These are phyloP conservation scores for Drosophila truncata DNA, from an alignment of 1,140 invertebrate genomes.

Conservation along the genomic window DNA sequence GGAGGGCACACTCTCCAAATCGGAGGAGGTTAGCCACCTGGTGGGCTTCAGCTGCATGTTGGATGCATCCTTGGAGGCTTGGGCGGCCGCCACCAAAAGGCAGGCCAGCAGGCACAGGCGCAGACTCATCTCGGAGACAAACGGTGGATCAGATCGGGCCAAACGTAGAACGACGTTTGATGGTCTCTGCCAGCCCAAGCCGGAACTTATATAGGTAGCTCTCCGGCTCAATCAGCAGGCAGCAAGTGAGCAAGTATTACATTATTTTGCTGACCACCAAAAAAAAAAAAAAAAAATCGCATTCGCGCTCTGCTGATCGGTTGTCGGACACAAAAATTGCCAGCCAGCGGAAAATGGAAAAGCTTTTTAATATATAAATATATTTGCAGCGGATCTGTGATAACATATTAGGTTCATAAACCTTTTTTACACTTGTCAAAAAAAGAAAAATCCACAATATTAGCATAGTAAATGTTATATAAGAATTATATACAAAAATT, in stretches of 20 bases:
- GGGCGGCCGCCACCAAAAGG: conserved; percentile 55
- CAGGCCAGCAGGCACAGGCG: conserved; percentile 70
- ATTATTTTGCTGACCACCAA: conserved; percentile 36
- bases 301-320: conserved; percentile 21
- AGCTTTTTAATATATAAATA: conserved; percentile 3
- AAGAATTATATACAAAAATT: background rate
- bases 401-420: conserved; percentile 38
- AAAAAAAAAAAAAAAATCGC: conserved; percentile 5
- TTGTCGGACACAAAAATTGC: conserved; percentile 15
- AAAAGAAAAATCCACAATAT: background rate
- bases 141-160: conserved; percentile 47
- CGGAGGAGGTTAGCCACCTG: conserved; percentile 61
- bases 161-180: conserved; percentile 74
- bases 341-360: conserved; percentile 30
- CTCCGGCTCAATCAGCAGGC: background rate
- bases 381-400: conserved; percentile 19
- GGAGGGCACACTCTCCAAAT: conserved; percentile 72
- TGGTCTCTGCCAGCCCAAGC: conserved; percentile 12
- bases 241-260: conserved; percentile 10
- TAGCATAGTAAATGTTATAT: background rate
- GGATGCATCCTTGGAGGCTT: conserved; percentile 60
- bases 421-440: conserved; percentile 11
- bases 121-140: conserved; percentile 55
- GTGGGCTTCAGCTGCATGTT: conserved; percentile 62
- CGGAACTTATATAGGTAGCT: conserved; percentile 53